phyloP scores from a whole-genome alignment of 2,113 vertebrate genomes.

The Platysternon megacephalum region DNA sequence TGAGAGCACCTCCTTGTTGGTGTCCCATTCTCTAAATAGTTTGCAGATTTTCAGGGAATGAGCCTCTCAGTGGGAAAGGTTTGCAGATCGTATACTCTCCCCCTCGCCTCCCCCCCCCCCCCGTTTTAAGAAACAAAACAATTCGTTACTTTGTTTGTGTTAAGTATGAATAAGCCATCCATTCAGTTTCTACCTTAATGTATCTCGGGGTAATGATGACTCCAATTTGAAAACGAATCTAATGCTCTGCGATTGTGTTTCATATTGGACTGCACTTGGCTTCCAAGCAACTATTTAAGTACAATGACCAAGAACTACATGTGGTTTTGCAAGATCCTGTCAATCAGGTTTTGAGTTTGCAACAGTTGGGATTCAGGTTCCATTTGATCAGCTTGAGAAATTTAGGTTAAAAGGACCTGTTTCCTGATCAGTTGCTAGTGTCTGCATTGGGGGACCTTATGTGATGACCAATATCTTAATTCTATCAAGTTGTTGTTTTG shows the following conservation, averaged over 20 bases:
- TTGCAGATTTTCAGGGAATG: not conserved
- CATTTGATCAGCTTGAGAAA: not conserved
- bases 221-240: constrained; percentile 53
- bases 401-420: constrained; percentile 39
- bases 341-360: constrained; percentile 62
- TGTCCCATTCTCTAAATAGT: not conserved
- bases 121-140: constrained; percentile 35
- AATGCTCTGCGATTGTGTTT: constrained; percentile 53
- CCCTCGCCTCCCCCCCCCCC: too few species aligned
- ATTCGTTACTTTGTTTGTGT: not conserved
- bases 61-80: not conserved
- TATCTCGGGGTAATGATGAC: constrained; percentile 46
- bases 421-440: constrained; percentile 38
- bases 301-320: constrained; percentile 52
- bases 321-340: constrained; percentile 67
- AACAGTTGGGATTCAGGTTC: constrained; percentile 52
- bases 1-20: not conserved
- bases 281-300: constrained; percentile 61
- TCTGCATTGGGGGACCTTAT: constrained; percentile 39
- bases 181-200: constrained; percentile 53
- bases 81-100: not conserved
- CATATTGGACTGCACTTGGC: constrained; percentile 40
- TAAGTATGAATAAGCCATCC: constrained; percentile 33
- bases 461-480: constrained; percentile 61
- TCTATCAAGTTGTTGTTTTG: not conserved